Evolutionary conservation across 2,888 invertebrate species (phyloP).

Genomic region (Orthonevra nobilis): DNA sequence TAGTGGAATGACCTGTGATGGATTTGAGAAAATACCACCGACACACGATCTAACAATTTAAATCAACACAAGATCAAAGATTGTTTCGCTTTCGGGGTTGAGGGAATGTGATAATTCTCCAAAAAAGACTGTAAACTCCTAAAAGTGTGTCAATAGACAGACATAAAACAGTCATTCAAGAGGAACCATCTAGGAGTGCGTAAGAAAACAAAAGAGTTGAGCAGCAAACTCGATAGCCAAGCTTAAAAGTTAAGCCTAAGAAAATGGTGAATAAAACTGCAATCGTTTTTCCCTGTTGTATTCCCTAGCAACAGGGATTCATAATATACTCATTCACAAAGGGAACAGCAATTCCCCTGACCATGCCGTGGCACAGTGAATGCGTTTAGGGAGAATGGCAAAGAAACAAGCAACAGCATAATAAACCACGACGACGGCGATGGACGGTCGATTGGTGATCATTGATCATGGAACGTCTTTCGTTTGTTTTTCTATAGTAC

Average conservation of each 20-base stretch:
- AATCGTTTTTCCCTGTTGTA: constrained; percentile 3
- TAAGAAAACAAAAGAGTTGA: constrained; percentile 56
- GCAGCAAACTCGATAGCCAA: constrained; percentile 11
- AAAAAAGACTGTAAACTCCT: not conserved
- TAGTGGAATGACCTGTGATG: not conserved
- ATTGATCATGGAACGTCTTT: no score
- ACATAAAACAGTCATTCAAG: constrained; percentile 21
- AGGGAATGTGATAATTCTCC: not conserved
- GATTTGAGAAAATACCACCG: not conserved
- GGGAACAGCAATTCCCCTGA: not conserved
- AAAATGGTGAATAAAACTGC: no score
- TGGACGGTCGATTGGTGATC: not conserved
- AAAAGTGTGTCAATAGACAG: constrained; percentile 45
- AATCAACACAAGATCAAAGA: not conserved
- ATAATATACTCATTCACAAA: constrained; percentile 23
- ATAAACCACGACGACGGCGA: not conserved
- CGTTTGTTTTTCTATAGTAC: constrained; percentile 10
- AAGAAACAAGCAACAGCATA: no score
- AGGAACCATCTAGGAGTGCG: no score
- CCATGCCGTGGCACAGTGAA: constrained; percentile 1
- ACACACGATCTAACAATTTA: constrained; percentile 2
- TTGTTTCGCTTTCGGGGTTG: not conserved
- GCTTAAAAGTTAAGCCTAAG: not conserved
- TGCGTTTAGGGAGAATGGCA: constrained; percentile 9
- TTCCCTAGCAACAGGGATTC: constrained; percentile 10